phyloP scores from a whole-genome alignment of 2,113 vertebrate genomes.

The Caranx ignobilis region DNA sequence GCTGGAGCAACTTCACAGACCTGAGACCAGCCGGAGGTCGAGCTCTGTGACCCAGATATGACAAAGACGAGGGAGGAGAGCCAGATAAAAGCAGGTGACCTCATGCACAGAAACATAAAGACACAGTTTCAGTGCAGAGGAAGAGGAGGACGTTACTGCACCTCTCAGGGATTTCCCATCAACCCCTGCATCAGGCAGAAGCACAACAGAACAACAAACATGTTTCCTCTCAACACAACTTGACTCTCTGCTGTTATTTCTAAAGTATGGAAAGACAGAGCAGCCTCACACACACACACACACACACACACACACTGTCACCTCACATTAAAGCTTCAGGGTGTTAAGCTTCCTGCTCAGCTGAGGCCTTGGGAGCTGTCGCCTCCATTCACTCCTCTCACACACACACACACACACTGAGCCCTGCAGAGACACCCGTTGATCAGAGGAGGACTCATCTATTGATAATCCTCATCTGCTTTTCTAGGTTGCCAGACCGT shows the following conservation, averaged over 20 bases:
- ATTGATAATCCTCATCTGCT: not conserved
- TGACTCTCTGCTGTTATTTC: not conserved
- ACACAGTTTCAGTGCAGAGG: not conserved
- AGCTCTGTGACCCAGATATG: constrained; percentile 3
- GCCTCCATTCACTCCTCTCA: constrained; percentile 27
- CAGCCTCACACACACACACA: constrained; percentile 4
- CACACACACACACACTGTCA: constrained; percentile 13
- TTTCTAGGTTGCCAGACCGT: not conserved
- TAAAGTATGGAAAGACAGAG: constrained; percentile 1
- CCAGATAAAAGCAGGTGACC: not conserved
- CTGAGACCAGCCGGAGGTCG: not conserved
- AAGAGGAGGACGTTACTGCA: too few relatives aligned
- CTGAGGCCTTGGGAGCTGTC: constrained; percentile 31
- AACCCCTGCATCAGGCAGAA: too few relatives aligned
- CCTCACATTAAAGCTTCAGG: constrained; percentile 23
- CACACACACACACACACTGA: not conserved
- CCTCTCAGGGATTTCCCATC: too few relatives aligned
- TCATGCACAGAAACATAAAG: not conserved
- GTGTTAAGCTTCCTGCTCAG: constrained; percentile 30
- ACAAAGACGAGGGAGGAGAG: too few relatives aligned
- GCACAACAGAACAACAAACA: not conserved
- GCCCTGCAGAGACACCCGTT: not conserved
- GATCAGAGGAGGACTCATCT: not conserved
- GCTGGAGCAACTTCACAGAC: too few relatives aligned
- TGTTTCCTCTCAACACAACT: not conserved